Conservation (phyloP, 2,888 invertebrate genomes). For the Ormyrus nitidulus region DNA sequence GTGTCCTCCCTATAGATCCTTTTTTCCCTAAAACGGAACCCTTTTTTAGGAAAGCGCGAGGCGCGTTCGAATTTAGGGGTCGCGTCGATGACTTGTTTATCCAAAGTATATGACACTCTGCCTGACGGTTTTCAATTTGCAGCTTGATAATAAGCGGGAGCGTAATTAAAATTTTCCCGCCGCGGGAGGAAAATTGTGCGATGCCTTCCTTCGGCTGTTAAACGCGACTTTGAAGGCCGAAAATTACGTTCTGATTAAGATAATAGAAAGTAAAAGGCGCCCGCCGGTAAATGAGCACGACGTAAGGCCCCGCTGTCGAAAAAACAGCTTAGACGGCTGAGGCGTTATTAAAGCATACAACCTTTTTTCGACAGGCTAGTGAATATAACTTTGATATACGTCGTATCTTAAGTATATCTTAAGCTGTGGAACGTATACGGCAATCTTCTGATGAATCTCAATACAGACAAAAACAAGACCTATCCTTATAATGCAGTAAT, state of each 20-base stretch:
- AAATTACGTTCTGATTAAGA: conserved; percentile 21
- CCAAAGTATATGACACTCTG: background rate
- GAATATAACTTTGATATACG: conserved; percentile 26
- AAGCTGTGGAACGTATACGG: conserved; percentile 10
- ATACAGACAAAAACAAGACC: conserved; percentile 24
- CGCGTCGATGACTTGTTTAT: background rate
- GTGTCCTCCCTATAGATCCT: no score
- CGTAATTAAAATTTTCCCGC: no score
- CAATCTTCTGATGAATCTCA: conserved; percentile 36
- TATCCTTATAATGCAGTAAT: conserved; percentile 33
- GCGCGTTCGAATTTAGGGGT: conserved; percentile 9
- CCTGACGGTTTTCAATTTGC: no score
- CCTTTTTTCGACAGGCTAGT: conserved; percentile 6
- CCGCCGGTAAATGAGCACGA: background rate
- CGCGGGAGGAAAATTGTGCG: no score
- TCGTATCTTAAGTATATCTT: conserved; percentile 12
- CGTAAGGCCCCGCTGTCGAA: background rate
- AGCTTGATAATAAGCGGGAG: no score
- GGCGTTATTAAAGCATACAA: conserved; percentile 5
- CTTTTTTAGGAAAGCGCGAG: conserved; percentile 47
- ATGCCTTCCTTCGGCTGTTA: no score
- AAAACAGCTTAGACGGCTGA: background rate
- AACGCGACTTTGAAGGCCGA: background rate
- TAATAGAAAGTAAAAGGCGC: conserved; percentile 15
- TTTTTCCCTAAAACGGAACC: background rate